These are phyloP conservation scores for Delia radicum DNA, from an alignment of 1,140 invertebrate genomes.

Conservation along the genomic window DNA sequence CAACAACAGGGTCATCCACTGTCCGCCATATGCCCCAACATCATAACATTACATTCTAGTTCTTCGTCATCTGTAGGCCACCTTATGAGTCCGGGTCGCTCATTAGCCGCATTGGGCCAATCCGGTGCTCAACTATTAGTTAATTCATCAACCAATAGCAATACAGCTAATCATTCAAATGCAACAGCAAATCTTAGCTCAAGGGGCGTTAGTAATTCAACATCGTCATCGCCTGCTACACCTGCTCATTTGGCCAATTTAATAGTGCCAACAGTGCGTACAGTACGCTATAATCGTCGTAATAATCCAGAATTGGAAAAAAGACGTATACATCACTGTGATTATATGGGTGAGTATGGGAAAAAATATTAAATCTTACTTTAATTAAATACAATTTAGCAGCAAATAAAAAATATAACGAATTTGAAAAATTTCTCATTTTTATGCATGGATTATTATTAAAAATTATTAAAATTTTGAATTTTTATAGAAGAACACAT, in stretches of 20 bases:
- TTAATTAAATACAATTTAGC: no score
- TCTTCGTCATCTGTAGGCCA: conserved; percentile 29
- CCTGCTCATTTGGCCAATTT: conserved; percentile 48
- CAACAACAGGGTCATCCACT: conserved; percentile 44
- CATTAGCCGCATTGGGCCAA: conserved; percentile 44
- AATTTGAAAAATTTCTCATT: no score
- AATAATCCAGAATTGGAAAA: conserved; percentile 97
- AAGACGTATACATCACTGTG: conserved; percentile 90
- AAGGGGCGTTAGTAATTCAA: conserved; percentile 18
- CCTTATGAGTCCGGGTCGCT: conserved; percentile 35
- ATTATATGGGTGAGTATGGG: conserved; percentile 81
- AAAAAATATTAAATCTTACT: no score
- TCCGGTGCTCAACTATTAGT: conserved; percentile 27
- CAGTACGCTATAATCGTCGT: conserved; percentile 76
- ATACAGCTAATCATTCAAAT: conserved; percentile 14
- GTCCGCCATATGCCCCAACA: conserved; percentile 38
- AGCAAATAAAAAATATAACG: no score
- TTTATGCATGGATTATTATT: no score
- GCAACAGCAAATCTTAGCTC: conserved; percentile 1
- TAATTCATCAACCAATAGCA: conserved; percentile 17
- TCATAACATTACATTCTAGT: conserved; percentile 34
- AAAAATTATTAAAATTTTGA: no score
- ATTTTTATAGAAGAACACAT: no score
- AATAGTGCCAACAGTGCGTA: conserved; percentile 53
- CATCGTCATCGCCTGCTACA: conserved; percentile 27